A percentile compares a stretch with the other conserved stretches of the same genome.
Evolutionary conservation across 2,113 vertebrate species (phyloP).

Genomic region (Ramphastos sulfuratus): DNA sequence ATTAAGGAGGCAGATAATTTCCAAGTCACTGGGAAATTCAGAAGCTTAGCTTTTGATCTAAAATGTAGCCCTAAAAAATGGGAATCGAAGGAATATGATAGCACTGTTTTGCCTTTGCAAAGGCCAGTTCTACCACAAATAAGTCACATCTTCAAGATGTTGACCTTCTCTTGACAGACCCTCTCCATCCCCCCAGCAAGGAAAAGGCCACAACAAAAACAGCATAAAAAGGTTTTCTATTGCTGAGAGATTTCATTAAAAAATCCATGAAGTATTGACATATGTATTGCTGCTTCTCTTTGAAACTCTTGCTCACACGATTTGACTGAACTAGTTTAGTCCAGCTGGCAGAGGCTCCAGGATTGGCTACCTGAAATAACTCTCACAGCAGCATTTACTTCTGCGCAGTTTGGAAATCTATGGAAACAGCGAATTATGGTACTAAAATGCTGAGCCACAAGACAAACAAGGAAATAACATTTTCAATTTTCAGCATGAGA

Average conservation of each 20-base stretch:
- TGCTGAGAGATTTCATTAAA: not conserved
- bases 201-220: slow-evolving; percentile 11
- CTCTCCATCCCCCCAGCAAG: not conserved
- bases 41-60: not conserved
- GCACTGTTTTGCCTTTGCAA: not conserved
- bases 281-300: slow-evolving; percentile 19
- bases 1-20: not conserved
- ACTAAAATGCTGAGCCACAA: not conserved
- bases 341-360: not conserved
- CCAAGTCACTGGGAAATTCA: not conserved
- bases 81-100: not conserved
- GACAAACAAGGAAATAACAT: not conserved
- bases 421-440: not conserved
- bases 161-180: not conserved
- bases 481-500: not conserved
- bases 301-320: slow-evolving; percentile 22
- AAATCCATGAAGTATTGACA: slow-evolving; percentile 40
- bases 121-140: not conserved
- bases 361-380: slow-evolving; percentile 9
- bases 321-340: slow-evolving; percentile 14
- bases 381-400: not conserved
- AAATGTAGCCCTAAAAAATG: not conserved
- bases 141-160: not conserved
- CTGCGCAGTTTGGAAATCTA: not conserved
- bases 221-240: not conserved